Evolutionary conservation across 2,113 vertebrate species (phyloP), one percentile per base, ranked within the genome.

Genomic region (Labeo rohita): DNA sequence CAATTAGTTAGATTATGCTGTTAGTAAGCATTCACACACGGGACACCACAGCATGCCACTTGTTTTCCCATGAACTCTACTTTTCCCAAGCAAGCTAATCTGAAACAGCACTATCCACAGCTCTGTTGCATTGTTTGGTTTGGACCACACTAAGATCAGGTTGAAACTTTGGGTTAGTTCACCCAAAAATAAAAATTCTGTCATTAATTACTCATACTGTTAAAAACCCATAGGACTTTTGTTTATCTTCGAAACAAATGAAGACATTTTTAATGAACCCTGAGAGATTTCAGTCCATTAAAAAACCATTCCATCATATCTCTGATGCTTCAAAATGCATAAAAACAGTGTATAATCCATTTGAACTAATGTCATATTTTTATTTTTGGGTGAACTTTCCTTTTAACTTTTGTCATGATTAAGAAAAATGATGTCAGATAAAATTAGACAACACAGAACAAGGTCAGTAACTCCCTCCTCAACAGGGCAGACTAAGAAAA

Each of bases 51-150:
- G 47, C 45, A 34, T 66, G 79, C 70, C 34, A 59, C 81, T 72
- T 74, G 79, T 83, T 87, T 90, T 88, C 87, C 83, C 87, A 87
- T 85, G 85, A 87, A 88, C 82, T 82, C 76, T 56, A 85, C 78
- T 70, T 78, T 89, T 88, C 86, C 80, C 82, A 70, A 80, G 76
- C 56, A 80, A 8, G 66, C 74, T 84, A 88, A 85, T 81, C 85
- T 76, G 85, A 88, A 81, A 83, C 82, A 87, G 75, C 74, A 77
- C 56, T 74, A 59, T 85, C 65, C 83, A 43, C 68, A 73, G 82
- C 43, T 75, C 68, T 59, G 78, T 80, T 80, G 85, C 76, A 87
- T 36, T 87, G 80, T 90, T 90, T 90, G 73, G 83, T 76, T 90
- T 88, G 89, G 85, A 84, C 79, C 85, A 87, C 83, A 87, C 85